Percentiles rank a stretch among this genome's conserved stretches.
phyloP scores from a whole-genome alignment of 1,140 invertebrate species.

The Nomia melanderi region DNA sequence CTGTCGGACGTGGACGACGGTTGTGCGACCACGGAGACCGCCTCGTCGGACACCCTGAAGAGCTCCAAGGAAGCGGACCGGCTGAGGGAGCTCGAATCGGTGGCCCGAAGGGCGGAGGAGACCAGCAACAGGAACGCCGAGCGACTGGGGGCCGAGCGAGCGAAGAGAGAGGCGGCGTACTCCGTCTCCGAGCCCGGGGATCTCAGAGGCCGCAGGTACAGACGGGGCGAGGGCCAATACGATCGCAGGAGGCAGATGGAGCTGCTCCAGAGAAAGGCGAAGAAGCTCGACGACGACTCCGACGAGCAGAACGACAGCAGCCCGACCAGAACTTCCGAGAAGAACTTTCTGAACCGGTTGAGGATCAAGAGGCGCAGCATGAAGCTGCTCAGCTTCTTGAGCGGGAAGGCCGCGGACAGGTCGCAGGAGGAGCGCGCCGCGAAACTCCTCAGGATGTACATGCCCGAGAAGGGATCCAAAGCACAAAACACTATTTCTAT shows the following conservation, averaged over 20 bases:
- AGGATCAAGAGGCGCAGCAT: conserved; percentile 71
- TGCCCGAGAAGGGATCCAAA: conserved; percentile 70
- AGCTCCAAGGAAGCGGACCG: conserved; percentile 51
- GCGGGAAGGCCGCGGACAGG: conserved; percentile 67
- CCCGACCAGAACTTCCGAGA: conserved; percentile 58
- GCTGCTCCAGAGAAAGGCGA: conserved; percentile 62
- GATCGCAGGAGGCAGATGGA: conserved; percentile 60
- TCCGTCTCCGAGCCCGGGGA: conserved; percentile 31
- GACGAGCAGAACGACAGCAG: conserved; percentile 60
- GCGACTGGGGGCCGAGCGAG: conserved; percentile 25
- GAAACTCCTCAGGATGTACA: conserved; percentile 73
- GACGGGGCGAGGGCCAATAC: conserved; percentile 45
- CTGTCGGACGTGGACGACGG: conserved; percentile 75
- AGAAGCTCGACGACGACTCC: conserved; percentile 55
- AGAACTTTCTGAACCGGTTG: conserved; percentile 69
- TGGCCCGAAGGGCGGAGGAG: conserved; percentile 68
- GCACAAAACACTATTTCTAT: conserved; percentile 77
- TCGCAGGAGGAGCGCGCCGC: conserved; percentile 74
- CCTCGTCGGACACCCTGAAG: conserved; percentile 17
- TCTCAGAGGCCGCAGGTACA: conserved; percentile 27
- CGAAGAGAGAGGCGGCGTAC: conserved; percentile 39
- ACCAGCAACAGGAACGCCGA: conserved; percentile 59
- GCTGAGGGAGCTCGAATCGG: conserved; percentile 66
- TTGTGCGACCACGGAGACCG: conserved; percentile 7
- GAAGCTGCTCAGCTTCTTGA: conserved; percentile 74